Evolutionary conservation across 1,140 invertebrate genomes (phyloP), one percentile per base, ranked within the genome.

Genomic region (Tyrophagus putrescentiae): DNA sequence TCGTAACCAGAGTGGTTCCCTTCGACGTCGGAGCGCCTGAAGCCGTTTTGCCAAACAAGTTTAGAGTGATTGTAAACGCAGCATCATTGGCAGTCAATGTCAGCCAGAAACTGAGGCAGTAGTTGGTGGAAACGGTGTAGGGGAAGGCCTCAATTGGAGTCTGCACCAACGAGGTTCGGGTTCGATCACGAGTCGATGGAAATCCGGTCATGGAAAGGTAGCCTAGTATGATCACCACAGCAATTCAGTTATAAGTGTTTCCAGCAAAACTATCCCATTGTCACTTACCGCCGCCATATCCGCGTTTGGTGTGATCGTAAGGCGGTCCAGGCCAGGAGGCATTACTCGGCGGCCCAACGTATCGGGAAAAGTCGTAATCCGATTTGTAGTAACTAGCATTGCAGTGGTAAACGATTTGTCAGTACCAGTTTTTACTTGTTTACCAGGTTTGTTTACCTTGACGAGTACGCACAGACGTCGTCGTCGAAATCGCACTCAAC

Each of bases 401-500:
- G n/a, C n/a, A n/a, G n/a, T n/a, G n/a, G n/a, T n/a, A n/a, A n/a
- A n/a, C n/a, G n/a, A n/a, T n/a, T n/a, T n/a, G n/a, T n/a, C n/a
- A n/a, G n/a, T n/a, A n/a, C n/a, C n/a, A n/a, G n/a, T n/a, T n/a
- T n/a, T n/a, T n/a, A n/a, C n/a, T n/a, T n/a, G n/a, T n/a, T n/a
- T n/a, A n/a, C n/a, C n/a, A n/a, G n/a, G n/a, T n/a, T n/a, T n/a
- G n/a, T n/a, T n/a, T n/a, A n/a, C n/a, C n/a, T n/a, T n/a, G n/a
- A n/a, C n/a, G 13, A 16, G 42, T 52, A 52, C 48, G 48, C n/a
- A 52, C 48, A 52, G 48, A 52, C n/a, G 36, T 52, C 48, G 48
- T 52, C 48, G 36, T 52, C 48, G 18, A 52, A 52, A 18, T 52
- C 48, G 48, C 48, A 52, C 42, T 52, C n/a, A 13, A 52, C 42